Percentiles rank a stretch among this genome's conserved stretches.
These are phyloP conservation scores for Rhynchopsitta pachyrhyncha DNA, from an alignment of 2,113 vertebrate genomes.

Conservation along the genomic window DNA sequence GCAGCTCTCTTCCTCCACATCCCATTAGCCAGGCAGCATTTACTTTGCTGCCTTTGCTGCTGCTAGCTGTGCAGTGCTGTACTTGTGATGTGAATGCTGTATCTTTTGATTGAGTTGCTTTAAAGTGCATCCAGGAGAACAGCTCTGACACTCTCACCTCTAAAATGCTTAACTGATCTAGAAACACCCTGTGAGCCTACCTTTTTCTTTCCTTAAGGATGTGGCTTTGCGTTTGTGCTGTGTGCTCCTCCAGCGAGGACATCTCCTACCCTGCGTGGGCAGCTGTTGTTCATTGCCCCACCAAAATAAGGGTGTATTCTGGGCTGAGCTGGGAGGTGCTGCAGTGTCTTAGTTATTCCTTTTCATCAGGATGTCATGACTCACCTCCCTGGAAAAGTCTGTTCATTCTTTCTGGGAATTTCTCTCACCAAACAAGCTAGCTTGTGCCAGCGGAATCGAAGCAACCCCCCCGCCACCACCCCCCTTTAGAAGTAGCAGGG, in stretches of 20 bases:
- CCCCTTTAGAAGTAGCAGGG: background rate
- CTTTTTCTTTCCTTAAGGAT: background rate
- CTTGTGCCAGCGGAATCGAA: slow-evolving; percentile 18
- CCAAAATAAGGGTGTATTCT: slow-evolving; percentile 16
- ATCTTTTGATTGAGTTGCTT: background rate
- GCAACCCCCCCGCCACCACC: background rate
- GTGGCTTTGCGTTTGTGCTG: background rate
- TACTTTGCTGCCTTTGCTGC: background rate
- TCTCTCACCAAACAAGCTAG: slow-evolving; percentile 7
- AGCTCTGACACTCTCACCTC: background rate
- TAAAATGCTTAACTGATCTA: background rate
- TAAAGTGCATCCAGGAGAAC: background rate
- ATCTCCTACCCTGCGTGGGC: background rate
- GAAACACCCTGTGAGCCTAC: background rate
- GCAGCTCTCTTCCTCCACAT: background rate
- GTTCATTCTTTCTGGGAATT: slow-evolving; percentile 55
- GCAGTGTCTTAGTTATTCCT: slow-evolving; percentile 8
- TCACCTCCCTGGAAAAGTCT: slow-evolving; percentile 62
- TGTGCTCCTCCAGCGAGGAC: background rate
- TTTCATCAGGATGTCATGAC: slow-evolving; percentile 36
- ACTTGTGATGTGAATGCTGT: background rate
- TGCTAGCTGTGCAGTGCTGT: background rate
- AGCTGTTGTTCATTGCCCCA: background rate
- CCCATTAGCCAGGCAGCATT: background rate
- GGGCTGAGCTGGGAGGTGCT: slow-evolving; percentile 37